These are phyloP conservation scores for Ypsolopha scabrella DNA, from an alignment of 2,888 invertebrate species.

Conservation along the genomic window DNA sequence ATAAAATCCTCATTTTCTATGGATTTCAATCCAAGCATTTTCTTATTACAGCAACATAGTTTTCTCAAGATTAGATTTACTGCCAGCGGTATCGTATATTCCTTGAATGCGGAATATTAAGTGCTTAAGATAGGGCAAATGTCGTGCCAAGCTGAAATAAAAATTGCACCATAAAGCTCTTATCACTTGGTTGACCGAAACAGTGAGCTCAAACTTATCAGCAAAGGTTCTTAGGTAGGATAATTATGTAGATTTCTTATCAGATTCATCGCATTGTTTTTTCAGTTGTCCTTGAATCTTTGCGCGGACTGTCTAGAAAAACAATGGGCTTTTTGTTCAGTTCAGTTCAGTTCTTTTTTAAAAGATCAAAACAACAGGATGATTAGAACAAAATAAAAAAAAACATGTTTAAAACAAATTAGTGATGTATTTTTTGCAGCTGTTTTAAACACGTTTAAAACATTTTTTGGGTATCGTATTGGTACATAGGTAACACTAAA, in stretches of 20 bases:
- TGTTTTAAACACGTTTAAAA: no score
- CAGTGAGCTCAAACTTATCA: neutral
- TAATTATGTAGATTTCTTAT: neutral
- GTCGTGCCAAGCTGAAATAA: conserved; percentile 56
- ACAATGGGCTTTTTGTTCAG: neutral
- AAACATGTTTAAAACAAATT: no score
- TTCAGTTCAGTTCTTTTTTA: neutral
- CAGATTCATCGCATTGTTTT: neutral
- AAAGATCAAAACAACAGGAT: no score
- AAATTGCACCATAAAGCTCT: conserved; percentile 44
- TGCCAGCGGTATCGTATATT: no score
- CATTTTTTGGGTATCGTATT: no score
- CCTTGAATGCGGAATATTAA: conserved; percentile 21
- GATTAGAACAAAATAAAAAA: no score
- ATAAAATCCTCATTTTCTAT: no score
- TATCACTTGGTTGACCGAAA: conserved; percentile 34
- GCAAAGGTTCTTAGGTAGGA: neutral
- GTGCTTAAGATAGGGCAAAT: conserved; percentile 33
- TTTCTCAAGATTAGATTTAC: no score
- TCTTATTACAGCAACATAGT: no score
- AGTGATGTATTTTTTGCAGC: no score
- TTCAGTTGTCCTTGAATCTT: neutral
- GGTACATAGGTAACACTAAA: no score
- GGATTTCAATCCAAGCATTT: no score
- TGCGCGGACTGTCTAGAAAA: neutral